Base-by-base conservation (phyloP, 1,140 invertebrate species). In the Cotesia glomerata region DNA sequence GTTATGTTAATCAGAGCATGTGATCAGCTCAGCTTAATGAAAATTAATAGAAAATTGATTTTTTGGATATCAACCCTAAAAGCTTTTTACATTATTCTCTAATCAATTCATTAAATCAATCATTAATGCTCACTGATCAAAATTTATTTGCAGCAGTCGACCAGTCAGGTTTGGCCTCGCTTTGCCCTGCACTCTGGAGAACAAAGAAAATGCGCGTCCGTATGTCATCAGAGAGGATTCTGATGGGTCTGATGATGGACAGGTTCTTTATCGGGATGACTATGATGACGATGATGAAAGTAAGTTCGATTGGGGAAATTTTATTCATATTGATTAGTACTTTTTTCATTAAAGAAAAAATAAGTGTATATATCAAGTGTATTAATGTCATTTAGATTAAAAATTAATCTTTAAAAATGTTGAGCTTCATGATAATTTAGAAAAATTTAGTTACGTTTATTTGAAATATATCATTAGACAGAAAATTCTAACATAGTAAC, bases 121-220 rank as follows among this genome's bases (percentile, higher is more conserved):
- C 18, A 18, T 58, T 58, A 58, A 18, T 26, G 5, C 9, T 58
- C 9, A 54, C 13, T 5, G 14, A 18, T 51, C n/a, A 62, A 32
- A 64, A 67, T 66, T 16, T 74, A 74, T 76, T 86, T 84, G 49
- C 89, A 93, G 92, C 82, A 92, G 90, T 80, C 92, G 93, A 83
- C 93, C 94, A 70, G 92, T 94, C 78, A 91, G 94, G 81, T 93
- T 93, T 82, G 92, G 91, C 56, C 85, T 93, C 61, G 86, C 90
- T 36, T 84, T 94, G 74, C 91, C 93, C 51, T 92, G 91, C 84
- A 91, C 91, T 5, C 81, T 92, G 79, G 94, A 95, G 83, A 95
- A 95, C 86, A 95, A 95, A 84, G 94, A 95, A 88, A 95, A 95
- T 80, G 89, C 93, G 26, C 90, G 93, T 73, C 94, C 94, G n/a